Evolutionary conservation across 1,140 invertebrate species (phyloP), one percentile per base, ranked within the genome.

Genomic region (Riptortus pedestris): DNA sequence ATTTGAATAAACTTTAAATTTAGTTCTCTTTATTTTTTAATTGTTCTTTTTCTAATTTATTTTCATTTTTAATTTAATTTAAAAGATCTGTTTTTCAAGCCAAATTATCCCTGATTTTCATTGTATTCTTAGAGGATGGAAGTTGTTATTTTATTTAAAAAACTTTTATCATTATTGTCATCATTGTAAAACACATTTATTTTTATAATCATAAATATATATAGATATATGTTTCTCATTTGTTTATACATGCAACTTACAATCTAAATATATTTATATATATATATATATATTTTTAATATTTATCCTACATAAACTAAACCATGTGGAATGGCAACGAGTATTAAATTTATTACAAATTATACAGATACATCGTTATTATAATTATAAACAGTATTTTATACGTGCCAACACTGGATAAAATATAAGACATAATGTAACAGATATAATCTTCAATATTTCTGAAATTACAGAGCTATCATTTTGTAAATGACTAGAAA

Each of bases 261-360:
- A 24, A 55, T 26, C 51, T 55, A 55, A 55, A 55, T 55, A 55
- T 55, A 62, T n/a, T n/a, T n/a, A n/a, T n/a, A n/a, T n/a, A n/a
- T 27, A 38, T 62, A 55, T 28, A 63, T 52, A 52, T 63, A 52
- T 20, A 51, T 16, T 33, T 31, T 38, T 18, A 31, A 31, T 18
- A 59, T 20, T 52, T 26, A 28, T 55, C 52, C 33, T 62, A 47
- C 38, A 62, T 31, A 63, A 63, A 48, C 48, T 51, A 63, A 63
- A 63, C 62, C 62, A 63, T 51, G 24, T 63, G 62, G 62, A 63
- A 63, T 63, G 62, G 62, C 62, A 63, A 63, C 48, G 62, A 63
- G 62, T 63, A 63, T 63, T 63, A 45, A 62, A 28, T 20, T 43
- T 51, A 28, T 51, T 33, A 51, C 33, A 38, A 63, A 51, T 51